Conservation (phyloP, 2,113 vertebrate genomes). For the Pygoscelis adeliae region DNA sequence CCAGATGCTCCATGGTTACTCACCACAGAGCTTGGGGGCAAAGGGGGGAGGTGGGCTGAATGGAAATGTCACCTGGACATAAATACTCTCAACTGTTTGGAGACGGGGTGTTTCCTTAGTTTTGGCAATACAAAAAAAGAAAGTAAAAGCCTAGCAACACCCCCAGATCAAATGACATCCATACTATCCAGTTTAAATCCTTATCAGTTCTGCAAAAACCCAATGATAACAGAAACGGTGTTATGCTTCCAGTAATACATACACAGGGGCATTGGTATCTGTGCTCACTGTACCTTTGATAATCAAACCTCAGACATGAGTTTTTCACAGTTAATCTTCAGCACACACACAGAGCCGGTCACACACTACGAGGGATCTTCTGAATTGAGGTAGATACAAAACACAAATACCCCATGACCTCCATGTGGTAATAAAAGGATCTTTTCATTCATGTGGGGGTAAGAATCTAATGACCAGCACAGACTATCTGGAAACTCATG, state of each 20-base stretch:
- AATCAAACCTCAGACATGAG: not conserved
- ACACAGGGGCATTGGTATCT: not conserved
- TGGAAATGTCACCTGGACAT: not conserved
- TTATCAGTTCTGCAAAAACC: not conserved
- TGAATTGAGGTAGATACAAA: not conserved
- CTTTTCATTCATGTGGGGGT: not conserved
- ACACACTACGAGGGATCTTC: not conserved
- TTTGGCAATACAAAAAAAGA: not conserved
- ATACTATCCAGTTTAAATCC: not conserved
- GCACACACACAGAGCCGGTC: too few species aligned
- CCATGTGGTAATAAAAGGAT: not conserved
- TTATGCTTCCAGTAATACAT: not conserved
- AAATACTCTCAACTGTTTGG: not conserved
- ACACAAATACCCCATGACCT: not conserved
- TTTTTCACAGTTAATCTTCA: not conserved
- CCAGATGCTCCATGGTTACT: not conserved
- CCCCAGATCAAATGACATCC: not conserved
- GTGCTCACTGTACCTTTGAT: not conserved
- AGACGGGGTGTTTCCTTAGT: not conserved
- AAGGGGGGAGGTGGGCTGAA: fast-evolving
- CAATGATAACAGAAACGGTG: not conserved
- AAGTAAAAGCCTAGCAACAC: not conserved
- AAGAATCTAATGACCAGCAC: not conserved
- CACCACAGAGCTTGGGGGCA: fast-evolving
- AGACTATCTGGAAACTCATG: not conserved